phyloP scores from a whole-genome alignment of 1,140 invertebrate species.

The Hetaerina americana region DNA sequence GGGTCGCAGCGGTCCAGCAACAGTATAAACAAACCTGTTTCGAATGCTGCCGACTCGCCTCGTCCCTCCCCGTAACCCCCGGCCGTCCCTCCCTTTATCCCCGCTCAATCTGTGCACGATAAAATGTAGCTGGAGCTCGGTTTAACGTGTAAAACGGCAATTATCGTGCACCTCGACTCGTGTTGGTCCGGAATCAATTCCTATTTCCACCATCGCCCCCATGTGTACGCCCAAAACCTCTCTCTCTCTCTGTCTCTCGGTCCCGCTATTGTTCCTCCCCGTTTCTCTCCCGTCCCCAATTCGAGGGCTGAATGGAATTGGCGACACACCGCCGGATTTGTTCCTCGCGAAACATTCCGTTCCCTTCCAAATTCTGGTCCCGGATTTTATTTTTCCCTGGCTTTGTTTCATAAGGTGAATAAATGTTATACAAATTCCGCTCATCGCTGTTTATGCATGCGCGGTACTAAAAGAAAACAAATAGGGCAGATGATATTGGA shows the following conservation, averaged over 20 bases:
- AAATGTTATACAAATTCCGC: too few species aligned
- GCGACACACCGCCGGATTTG: neutral
- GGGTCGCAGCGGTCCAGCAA: neutral
- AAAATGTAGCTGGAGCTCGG: neutral
- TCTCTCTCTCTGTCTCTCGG: too few species aligned
- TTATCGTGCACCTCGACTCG: neutral
- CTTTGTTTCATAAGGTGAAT: too few species aligned
- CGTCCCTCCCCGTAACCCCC: neutral
- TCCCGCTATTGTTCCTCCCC: too few species aligned
- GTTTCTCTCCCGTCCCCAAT: neutral
- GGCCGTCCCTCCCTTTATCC: neutral
- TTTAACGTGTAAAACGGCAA: neutral
- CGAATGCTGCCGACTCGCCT: neutral
- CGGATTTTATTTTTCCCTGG: too few species aligned
- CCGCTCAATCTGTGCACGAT: neutral
- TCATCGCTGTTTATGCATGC: too few species aligned
- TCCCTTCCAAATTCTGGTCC: neutral
- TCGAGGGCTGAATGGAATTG: neutral
- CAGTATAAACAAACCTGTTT: neutral
- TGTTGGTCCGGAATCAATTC: neutral
- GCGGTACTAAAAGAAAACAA: too few species aligned
- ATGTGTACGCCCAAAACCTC: too few species aligned
- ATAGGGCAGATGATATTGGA: too few species aligned
- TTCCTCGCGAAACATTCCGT: neutral
- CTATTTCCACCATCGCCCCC: too few species aligned